Evolutionary conservation across 1,140 invertebrate species (phyloP), one percentile per base, ranked within the genome.

Genomic region (Coboldia fuscipes): DNA sequence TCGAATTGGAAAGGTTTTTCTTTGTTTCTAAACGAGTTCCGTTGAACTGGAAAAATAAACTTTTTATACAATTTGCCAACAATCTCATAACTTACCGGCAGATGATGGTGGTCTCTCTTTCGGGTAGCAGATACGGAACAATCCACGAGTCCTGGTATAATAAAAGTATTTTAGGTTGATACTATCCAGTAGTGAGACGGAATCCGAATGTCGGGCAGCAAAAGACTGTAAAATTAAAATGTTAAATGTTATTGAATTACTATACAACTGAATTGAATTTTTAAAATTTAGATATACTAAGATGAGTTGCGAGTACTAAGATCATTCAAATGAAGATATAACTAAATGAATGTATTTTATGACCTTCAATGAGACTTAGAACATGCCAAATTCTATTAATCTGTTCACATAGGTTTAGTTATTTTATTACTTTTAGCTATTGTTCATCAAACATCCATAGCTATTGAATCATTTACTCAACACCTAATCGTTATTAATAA

Each of bases 91-190:
- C 61, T 70, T 64, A 86, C 82, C 76, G 50, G 72, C 72, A 34
- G 45, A 39, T 19, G 36, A 31, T 15, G 78, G 76, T 29, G 82
- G 81, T 42, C 77, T 67, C 48, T 88, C 79, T 56, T 83, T 83
- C 16, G 82, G 81, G 54, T 84, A 90, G 49, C 85, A 92, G 57
- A 83, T 75, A 46, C 85, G 66, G 62, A 90, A 90, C 4, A 92
- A 63, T 44, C 86, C 86, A 46, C 83, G 71, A 41, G 82, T 86
- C 49, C 83, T 72, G 23, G 81, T 81, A 56, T 72, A 86, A 54
- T 75, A 85, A 47, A 72, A 83, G 54, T 79, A 84, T 57, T 84
- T 83, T 33, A 64, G 66, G 50, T 82, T 81, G 51, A 85, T 61
- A 42, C 71, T 72, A 40, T 82, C 76, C 34, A 82, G 54, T 35